Conservation (phyloP, 1,140 invertebrate genomes). For the Scaptomyza montana region DNA sequence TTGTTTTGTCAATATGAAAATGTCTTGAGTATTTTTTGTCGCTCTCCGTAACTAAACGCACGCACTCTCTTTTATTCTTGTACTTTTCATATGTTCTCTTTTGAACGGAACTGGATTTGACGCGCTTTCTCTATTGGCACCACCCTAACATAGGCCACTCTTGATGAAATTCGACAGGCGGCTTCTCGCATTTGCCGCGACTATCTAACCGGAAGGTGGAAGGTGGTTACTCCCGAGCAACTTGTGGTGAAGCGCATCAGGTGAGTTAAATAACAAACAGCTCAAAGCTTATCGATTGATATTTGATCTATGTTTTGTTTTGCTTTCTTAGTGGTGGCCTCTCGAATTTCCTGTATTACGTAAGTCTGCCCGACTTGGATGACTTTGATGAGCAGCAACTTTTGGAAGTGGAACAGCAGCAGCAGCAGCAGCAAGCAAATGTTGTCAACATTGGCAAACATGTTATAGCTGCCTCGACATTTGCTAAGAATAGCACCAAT, state of each 20-base stretch:
- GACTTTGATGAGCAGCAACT: conserved; percentile 55
- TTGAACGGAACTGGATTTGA: conserved; percentile 1
- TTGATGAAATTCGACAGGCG: conserved; percentile 90
- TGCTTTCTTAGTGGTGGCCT: conserved; percentile 87
- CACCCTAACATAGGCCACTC: conserved; percentile 64
- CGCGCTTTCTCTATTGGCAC: conserved; percentile 6
- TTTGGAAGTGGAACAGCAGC: conserved; percentile 42
- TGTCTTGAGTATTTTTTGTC: conserved; percentile 5
- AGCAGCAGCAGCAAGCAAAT: conserved; percentile 44
- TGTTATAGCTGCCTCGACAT: conserved; percentile 53
- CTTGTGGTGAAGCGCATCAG: conserved; percentile 92
- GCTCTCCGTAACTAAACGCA: conserved; percentile 4
- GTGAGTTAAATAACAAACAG: conserved; percentile 84
- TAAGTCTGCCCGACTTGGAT: conserved; percentile 87
- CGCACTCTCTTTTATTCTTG: conserved; percentile 1
- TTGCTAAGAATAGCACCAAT: conserved; percentile 52
- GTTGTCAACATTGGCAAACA: conserved; percentile 51
- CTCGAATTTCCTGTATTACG: conserved; percentile 92
- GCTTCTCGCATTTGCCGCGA: conserved; percentile 94
- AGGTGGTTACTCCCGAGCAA: conserved; percentile 89
- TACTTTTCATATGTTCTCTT: not conserved
- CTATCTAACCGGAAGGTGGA: conserved; percentile 94
- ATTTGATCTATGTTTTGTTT: conserved; percentile 13
- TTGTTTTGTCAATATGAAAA: conserved; percentile 66
- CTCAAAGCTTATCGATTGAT: not conserved